Evolutionary conservation across 2,797 vertebrate genomes (phyloP).

Genomic region (Crossoptilon crossoptilon): DNA sequence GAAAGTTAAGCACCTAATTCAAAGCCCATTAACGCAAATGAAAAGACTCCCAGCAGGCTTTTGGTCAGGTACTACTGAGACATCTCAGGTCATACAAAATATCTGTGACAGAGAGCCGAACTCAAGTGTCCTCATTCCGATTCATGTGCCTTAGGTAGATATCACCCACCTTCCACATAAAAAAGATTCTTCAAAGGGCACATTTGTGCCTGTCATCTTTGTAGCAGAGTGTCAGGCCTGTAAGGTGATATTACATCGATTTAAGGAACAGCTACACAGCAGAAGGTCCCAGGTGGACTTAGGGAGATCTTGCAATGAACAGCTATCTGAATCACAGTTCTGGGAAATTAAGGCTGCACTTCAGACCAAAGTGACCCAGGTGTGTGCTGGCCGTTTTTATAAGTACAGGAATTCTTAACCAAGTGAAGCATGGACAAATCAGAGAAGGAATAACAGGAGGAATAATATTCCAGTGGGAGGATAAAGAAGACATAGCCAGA

Average conservation of each 20-base stretch:
- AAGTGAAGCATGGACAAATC: slow-evolving; percentile 32
- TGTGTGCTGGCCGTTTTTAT: slow-evolving; percentile 26
- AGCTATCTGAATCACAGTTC: not conserved
- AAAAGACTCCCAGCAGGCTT: slow-evolving; percentile 66
- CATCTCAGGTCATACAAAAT: slow-evolving; percentile 58
- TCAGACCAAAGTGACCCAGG: slow-evolving; percentile 63
- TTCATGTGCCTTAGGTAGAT: slow-evolving; percentile 24
- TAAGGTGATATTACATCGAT: slow-evolving; percentile 2
- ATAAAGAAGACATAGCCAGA: not conserved
- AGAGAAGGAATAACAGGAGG: not conserved
- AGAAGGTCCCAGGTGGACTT: slow-evolving; percentile 31
- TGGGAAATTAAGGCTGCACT: slow-evolving; percentile 51
- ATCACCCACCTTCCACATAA: slow-evolving; percentile 19
- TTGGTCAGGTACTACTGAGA: slow-evolving; percentile 61
- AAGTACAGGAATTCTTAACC: slow-evolving; percentile 15
- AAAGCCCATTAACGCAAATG: slow-evolving; percentile 63
- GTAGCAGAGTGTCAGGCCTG: not conserved
- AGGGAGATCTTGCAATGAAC: not conserved
- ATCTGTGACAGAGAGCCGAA: slow-evolving; percentile 56
- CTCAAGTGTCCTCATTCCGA: slow-evolving; percentile 34
- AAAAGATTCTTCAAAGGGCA: slow-evolving; percentile 36
- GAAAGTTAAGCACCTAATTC: slow-evolving; percentile 68
- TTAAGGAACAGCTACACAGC: slow-evolving; percentile 14
- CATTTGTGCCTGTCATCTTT: slow-evolving; percentile 19
- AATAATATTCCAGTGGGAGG: not conserved